Percentiles rank a stretch among this genome's conserved stretches.
Evolutionary conservation across 2,113 vertebrate species (phyloP).

Genomic region (Coryphaenoides rupestris): DNA sequence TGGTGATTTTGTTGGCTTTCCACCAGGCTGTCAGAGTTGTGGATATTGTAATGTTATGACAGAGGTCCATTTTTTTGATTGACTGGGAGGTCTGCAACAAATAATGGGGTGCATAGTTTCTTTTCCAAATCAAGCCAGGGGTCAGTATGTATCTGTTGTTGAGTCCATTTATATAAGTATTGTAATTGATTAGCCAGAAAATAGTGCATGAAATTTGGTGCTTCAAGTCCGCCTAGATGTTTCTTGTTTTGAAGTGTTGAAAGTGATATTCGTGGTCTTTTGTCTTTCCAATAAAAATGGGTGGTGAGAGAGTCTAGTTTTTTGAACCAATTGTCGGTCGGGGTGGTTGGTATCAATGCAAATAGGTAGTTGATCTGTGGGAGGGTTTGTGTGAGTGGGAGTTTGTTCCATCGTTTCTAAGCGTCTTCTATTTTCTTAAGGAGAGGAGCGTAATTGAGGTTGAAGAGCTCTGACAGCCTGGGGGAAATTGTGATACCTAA

Average conservation of each 20-base stretch:
- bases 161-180: not conserved
- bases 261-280: not conserved
- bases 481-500: not conserved
- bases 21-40: not conserved
- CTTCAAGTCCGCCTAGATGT: not conserved
- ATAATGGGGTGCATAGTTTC: not conserved
- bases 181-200: not conserved
- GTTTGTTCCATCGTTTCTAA: not conserved
- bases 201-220: not conserved
- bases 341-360: not conserved
- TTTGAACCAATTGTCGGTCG: not conserved
- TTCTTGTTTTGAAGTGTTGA: not conserved
- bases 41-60: not conserved
- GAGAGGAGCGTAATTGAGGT: not conserved
- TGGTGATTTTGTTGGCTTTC: not conserved
- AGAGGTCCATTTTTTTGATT: not conserved
- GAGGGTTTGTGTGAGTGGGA: not conserved
- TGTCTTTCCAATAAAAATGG: not conserved
- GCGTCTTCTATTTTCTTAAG: not conserved
- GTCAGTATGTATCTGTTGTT: not conserved
- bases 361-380: not conserved
- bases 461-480: not conserved
- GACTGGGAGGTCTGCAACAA: not conserved
- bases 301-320: not conserved
- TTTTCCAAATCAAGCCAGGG: not conserved